phyloP scores from a whole-genome alignment of 2,797 vertebrate species.

The Oophaga sylvatica region DNA sequence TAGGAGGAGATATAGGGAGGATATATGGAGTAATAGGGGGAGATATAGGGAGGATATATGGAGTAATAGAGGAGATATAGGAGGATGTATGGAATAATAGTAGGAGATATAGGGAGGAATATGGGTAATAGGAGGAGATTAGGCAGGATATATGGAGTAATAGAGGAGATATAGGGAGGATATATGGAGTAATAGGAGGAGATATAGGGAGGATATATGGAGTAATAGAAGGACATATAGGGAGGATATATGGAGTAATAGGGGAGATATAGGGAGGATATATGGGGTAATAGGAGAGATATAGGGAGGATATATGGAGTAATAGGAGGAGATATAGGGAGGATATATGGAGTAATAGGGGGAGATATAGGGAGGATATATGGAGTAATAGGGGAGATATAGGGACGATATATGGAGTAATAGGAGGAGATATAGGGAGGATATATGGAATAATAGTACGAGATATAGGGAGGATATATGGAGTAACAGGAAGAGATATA shows the following conservation, averaged over 20 bases:
- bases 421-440: background rate
- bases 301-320: background rate
- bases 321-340: background rate
- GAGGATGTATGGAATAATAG: background rate
- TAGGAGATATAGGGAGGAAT: background rate
- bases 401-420: constrained; percentile 12
- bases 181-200: background rate
- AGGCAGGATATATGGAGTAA: background rate
- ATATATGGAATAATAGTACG: constrained; percentile 7
- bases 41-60: background rate
- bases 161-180: background rate
- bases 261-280: background rate
- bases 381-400: constrained; percentile 12
- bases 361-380: constrained; percentile 6
- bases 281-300: background rate
- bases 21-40: no score
- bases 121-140: background rate
- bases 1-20: no score
- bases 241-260: background rate
- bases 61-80: background rate
- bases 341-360: constrained; percentile 21
- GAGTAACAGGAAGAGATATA: constrained; percentile 22
- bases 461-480: constrained; percentile 3
- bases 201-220: background rate
- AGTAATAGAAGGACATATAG: background rate